Percentiles rank a stretch among this genome's conserved stretches.
Evolutionary conservation across 2,113 vertebrate genomes (phyloP).

Genomic region (Pionites leucogaster): DNA sequence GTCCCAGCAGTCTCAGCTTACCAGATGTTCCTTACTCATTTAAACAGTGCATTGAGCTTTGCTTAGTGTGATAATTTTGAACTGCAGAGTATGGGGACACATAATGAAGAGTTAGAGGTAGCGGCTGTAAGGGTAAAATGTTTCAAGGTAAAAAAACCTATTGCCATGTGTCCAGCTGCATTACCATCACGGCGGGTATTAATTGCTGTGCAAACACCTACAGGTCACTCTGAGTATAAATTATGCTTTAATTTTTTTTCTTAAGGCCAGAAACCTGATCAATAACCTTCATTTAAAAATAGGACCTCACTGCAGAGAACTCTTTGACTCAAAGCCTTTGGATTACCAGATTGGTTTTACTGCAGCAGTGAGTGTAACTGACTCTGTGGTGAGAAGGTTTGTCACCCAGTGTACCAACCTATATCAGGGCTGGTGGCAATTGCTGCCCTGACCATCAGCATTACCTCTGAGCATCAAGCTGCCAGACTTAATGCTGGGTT

Average conservation of each 20-base stretch:
- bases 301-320: neutral
- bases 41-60: conserved; percentile 44
- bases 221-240: conserved; percentile 10
- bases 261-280: conserved; percentile 13
- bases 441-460: accelerated
- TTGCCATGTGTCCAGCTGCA: neutral
- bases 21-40: conserved; percentile 56
- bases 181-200: neutral
- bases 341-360: neutral
- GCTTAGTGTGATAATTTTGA: conserved; percentile 48
- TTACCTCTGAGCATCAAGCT: neutral
- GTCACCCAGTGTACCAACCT: neutral
- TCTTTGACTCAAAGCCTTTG: neutral
- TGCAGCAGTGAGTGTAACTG: neutral
- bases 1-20: conserved; percentile 42
- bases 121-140: neutral
- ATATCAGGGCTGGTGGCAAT: neutral
- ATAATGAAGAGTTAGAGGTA: conserved; percentile 4
- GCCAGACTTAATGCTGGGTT: no score
- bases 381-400: neutral
- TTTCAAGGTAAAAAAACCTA: conserved; percentile 10
- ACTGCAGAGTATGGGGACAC: conserved; percentile 23
- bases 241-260: neutral
- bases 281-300: conserved; percentile 22
- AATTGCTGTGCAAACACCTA: conserved; percentile 25